Percentiles rank a stretch among this genome's conserved stretches.
Conservation (phyloP, 2,113 vertebrate species). For the Corythaixoides concolor region DNA sequence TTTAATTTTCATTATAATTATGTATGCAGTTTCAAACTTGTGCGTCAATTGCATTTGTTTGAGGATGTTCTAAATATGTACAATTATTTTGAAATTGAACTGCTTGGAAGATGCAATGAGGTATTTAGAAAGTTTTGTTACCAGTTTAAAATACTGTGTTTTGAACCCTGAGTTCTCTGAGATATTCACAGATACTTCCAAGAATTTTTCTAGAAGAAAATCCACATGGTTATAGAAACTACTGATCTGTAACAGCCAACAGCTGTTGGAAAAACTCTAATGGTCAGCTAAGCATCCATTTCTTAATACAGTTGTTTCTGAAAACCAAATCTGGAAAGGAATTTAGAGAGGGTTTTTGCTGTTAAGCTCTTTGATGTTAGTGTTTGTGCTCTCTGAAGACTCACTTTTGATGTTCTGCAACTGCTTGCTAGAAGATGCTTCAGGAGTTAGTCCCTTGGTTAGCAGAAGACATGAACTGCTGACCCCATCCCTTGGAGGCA, state of each 20-base stretch:
- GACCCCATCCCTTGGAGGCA: neutral
- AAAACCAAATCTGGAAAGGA: neutral
- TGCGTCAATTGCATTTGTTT: neutral
- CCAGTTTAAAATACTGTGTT: neutral
- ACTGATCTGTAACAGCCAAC: neutral
- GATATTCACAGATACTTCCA: neutral
- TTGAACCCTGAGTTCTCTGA: neutral
- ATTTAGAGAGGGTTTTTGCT: neutral
- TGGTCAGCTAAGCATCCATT: neutral
- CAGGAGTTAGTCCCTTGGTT: neutral
- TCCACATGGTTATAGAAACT: neutral
- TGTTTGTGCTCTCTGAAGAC: neutral
- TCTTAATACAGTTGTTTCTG: neutral
- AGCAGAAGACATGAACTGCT: neutral
- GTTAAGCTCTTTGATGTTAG: neutral
- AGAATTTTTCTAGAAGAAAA: neutral
- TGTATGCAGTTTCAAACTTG: neutral
- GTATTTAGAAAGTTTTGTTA: neutral
- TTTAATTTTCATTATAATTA: conserved; percentile 24
- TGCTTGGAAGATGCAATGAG: neutral
- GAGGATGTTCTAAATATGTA: neutral
- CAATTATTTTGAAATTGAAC: neutral
- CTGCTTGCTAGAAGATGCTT: neutral
- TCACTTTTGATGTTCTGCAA: neutral
- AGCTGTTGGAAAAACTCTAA: neutral